These are phyloP conservation scores for Heliopora coerulea DNA, from an alignment of 92 coral and sea anemone genomes.

Conservation along the genomic window DNA sequence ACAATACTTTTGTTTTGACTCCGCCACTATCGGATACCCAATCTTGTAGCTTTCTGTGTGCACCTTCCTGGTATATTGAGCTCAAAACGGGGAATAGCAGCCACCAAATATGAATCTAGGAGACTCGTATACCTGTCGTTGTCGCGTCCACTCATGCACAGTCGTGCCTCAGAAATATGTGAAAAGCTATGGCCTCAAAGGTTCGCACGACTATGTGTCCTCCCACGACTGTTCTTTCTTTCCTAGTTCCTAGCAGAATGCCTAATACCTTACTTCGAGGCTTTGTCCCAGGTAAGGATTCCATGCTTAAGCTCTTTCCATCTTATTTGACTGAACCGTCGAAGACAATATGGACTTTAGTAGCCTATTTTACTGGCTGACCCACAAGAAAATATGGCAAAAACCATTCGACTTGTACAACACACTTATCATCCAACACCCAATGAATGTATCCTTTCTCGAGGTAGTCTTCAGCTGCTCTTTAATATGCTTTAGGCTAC, in stretches of 20 bases:
- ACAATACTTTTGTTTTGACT: conserved; percentile 32
- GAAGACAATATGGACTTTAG: conserved; percentile 37
- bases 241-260: conserved; percentile 37
- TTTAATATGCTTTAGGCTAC: conserved; percentile 48
- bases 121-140: conserved; percentile 41
- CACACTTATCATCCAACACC: conserved; percentile 41
- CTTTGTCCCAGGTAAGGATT: conserved; percentile 46
- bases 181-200: conserved; percentile 20
- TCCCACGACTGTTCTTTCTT: conserved; percentile 28
- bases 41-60: conserved; percentile 47
- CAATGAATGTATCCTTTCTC: conserved; percentile 48
- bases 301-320: conserved; percentile 52
- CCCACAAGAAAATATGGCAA: conserved; percentile 49
- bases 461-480: conserved; percentile 53
- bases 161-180: conserved; percentile 41
- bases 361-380: conserved; percentile 4
- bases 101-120: conserved; percentile 42
- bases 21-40: conserved; percentile 57
- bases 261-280: conserved; percentile 34
- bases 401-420: conserved; percentile 49
- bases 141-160: conserved; percentile 39
- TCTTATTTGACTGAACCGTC: conserved; percentile 34
- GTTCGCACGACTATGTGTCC: conserved; percentile 34
- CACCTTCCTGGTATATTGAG: conserved; percentile 47
- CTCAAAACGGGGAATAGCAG: conserved; percentile 58